Evolutionary conservation across 1,140 invertebrate species (phyloP).

Genomic region (Andricus grossulariae): DNA sequence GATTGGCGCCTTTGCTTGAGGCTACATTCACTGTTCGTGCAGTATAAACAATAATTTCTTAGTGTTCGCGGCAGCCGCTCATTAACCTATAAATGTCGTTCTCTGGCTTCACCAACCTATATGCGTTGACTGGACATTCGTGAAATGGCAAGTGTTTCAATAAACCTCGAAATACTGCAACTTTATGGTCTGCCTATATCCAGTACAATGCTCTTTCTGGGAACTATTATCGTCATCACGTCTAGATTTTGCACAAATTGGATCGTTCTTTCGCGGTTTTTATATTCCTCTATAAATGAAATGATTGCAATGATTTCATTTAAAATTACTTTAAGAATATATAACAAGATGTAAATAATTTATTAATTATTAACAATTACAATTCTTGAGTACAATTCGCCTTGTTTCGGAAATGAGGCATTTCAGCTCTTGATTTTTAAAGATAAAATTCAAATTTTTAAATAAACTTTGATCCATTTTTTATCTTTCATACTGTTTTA

Average conservation of each 20-base stretch:
- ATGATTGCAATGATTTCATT: too few relatives aligned
- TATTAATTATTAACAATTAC: too few relatives aligned
- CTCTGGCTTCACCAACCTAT: conserved; percentile 5
- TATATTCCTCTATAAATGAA: too few relatives aligned
- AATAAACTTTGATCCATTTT: too few relatives aligned
- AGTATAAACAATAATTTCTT: conserved; percentile 26
- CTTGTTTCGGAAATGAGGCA: too few relatives aligned
- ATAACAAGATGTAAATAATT: too few relatives aligned
- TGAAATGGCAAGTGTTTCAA: conserved; percentile 20
- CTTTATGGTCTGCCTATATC: neutral
- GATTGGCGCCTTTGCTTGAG: conserved; percentile 30
- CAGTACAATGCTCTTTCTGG: neutral
- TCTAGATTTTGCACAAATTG: neutral
- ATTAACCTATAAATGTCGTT: conserved; percentile 56
- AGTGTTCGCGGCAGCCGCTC: conserved; percentile 38
- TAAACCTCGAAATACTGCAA: conserved; percentile 35
- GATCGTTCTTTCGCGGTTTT: neutral
- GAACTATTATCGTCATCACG: neutral
- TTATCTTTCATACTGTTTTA: too few relatives aligned
- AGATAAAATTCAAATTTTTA: too few relatives aligned
- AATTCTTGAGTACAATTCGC: too few relatives aligned
- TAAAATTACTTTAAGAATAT: too few relatives aligned
- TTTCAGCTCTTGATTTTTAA: too few relatives aligned
- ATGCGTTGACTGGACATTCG: conserved; percentile 5
- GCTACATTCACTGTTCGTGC: conserved; percentile 27